Evolutionary conservation across 2,113 vertebrate species (phyloP), one percentile per base, ranked within the genome.

Genomic region (Dendrocopos noguchii): DNA sequence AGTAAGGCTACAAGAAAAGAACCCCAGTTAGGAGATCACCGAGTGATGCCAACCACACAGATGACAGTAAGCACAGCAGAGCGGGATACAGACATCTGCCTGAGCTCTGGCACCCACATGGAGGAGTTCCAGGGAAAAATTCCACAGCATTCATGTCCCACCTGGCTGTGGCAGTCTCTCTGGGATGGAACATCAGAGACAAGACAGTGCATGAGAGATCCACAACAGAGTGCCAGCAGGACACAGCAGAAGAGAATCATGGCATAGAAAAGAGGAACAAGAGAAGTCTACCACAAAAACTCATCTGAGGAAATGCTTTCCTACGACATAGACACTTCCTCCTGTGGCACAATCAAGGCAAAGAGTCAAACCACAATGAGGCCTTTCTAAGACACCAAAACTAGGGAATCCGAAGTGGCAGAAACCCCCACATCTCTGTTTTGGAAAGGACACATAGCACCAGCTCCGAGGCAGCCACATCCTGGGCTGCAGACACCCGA

Each of bases 31-130:
- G 33, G 16, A 65, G 63, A 60, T 33, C 33, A 53, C n/a, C 29
- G 1, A 1, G 11, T 12, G 59, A 64, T 1, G 1, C 1, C 0
- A 39, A 77, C 21, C 0, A 0, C 3, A 14, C 25, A 53, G 63
- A 84, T 78, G 50, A 64, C 65, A 25, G 18, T 1, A 57, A 70
- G 53, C 12, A 17, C 21, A 34, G 42, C 36, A 56, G 64, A 74
- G 22, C 36, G 64, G 47, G 36, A 27, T 6, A 50, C 8, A 67
- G 18, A 27, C 73, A 60, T 28, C 21, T 71, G 61, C 36, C 57
- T 2, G 4, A 74, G 77, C 29, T 44, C 1, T 1, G 4, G 27
- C 52, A 83, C 19, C 34, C 27, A 52, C 25, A 61, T 0, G 0
- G 33, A 75, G 65, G 36, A 78, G 13, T 28, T 79, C 24, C 12